These are phyloP conservation scores for Psilopogon haemacephalus DNA, from an alignment of 2,113 vertebrate species.

Conservation along the genomic window DNA sequence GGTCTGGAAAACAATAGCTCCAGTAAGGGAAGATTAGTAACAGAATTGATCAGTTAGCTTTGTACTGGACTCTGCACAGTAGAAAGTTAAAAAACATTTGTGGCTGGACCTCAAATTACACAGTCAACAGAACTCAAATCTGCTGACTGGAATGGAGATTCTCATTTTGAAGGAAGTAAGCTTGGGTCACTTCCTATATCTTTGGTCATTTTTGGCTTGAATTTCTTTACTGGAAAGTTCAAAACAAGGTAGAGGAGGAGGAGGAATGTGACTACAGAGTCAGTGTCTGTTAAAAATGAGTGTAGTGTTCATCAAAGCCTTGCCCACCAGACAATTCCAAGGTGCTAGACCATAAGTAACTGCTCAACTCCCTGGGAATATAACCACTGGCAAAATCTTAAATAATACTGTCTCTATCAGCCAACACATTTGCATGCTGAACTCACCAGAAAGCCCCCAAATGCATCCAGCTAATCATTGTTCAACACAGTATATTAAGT, in stretches of 20 bases:
- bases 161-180: neutral
- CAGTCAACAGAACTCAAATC: neutral
- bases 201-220: neutral
- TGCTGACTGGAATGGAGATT: neutral
- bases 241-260: neutral
- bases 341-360: neutral
- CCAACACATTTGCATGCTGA: neutral
- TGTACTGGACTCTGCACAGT: neutral
- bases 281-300: neutral
- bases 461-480: neutral
- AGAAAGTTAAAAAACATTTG: neutral
- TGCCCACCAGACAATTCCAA: fast-evolving
- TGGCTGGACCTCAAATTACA: neutral
- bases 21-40: neutral
- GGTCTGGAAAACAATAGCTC: neutral
- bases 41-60: neutral
- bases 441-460: neutral
- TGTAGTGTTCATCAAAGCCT: neutral
- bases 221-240: neutral
- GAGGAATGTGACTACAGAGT: neutral
- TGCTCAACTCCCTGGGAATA: neutral
- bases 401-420: neutral
- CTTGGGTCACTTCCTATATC: neutral
- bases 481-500: slow-evolving; percentile 1
- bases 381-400: neutral